Evolutionary conservation across 2,888 invertebrate species (phyloP), one percentile per base, ranked within the genome.

Genomic region (Oscheius sp.): DNA sequence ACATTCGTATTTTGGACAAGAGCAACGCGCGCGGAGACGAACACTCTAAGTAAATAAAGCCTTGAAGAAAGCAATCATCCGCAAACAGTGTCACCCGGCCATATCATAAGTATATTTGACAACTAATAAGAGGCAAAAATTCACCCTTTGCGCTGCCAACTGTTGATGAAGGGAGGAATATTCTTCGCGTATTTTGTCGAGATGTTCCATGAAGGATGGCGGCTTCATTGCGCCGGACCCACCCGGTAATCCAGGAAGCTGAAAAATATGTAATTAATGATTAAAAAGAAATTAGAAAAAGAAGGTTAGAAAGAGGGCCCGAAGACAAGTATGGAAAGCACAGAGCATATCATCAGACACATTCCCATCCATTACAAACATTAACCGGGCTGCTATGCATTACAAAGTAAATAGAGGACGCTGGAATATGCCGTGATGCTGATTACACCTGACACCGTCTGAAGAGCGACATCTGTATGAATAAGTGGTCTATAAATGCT

Each of bases 181-280:
- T 41, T 81, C 81, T 36, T 81, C 79, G 57, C 72, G 70, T 38
- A 77, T 65, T 41, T 74, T 65, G 17, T 81, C 81, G 20, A 79
- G 49, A 30, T 66, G 72, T 8, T 81, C 79, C 66, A 72, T 30
- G 59, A 75, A 76, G 20, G 75, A 56, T 30, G 66, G 63, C 32
- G 62, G 63, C 70, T 77, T 76, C 76, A 76, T 76, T 44, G 65
- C 26, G 64, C 64, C 54, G 22, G 50, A 20, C 28, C 54, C n/a
- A 30, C 54, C 14, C 8, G 36, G 8, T 24, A 51, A 30, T 32
- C 54, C 54, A 54, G 32, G 30, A 5, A 54, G 22, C 54, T 28
- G 28, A 28, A 28, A 54, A 32, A 32, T 20, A 28, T 4, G 33
- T 8, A 17, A 17, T 44, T 44, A 47, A 41, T 17, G 47, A 47